Base-by-base conservation (phyloP, 2,888 invertebrate species). In the Dryomyza anilis region DNA sequence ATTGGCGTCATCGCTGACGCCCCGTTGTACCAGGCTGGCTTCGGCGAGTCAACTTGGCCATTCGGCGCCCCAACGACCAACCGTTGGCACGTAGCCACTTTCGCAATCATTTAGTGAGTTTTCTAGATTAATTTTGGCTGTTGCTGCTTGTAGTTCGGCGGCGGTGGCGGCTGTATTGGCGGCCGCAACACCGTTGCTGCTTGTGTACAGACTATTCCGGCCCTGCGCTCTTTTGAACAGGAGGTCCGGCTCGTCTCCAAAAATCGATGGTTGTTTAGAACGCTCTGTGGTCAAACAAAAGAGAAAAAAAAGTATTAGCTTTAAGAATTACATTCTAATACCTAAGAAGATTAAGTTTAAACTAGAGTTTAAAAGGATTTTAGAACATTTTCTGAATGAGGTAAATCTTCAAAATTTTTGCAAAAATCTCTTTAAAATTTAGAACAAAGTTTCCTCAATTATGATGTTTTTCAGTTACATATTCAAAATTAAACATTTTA, bases 1-100 rank as follows among this genome's bases (percentile, higher is more conserved):
- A 85, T 60, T 43, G 74, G 71, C 70, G 73, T 72, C 75, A 65
- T 73, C 76, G 75, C 81, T 30, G 72, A 69, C 71, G 71, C 70
- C 83, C 77, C 81, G 81, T 76, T 81, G 73, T 85, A 85, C 84
- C 84, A 83, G 78, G 79, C 83, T 78, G 81, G 84, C 82, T 85
- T 86, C 85, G 88, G 89, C 91, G 95, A 95, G 95, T 95, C 95
- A 95, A 94, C 95, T 95, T 87, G 95, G 95, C 95, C 95, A 95
- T 86, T 95, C 94, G 86, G 91, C 90, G 85, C 94, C 94, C 94
- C 94, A 95, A 76, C 94, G 91, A 82, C 93, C 93, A 83, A 93
- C 93, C 82, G 90, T 88, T 85, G 93, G 93, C 85, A 90, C 87
- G 80, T 88, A 88, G 74, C 87, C 82, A 73, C 78, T 81, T 84